These are phyloP conservation scores for Apoderus coryli DNA, from an alignment of 2,888 invertebrate genomes.

Conservation along the genomic window DNA sequence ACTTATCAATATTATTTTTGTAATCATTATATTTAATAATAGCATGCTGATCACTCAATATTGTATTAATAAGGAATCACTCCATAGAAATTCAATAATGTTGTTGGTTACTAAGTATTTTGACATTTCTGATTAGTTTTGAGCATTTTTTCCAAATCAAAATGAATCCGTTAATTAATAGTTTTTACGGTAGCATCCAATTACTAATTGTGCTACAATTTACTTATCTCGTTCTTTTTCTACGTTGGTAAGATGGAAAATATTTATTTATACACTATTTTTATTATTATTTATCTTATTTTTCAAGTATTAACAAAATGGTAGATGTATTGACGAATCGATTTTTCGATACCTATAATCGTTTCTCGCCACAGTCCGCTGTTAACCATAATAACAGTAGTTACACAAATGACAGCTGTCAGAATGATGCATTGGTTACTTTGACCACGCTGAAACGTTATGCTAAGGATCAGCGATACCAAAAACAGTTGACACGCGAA, in stretches of 20 bases:
- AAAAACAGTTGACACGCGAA: slow-evolving; percentile 23
- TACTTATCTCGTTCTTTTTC: slow-evolving; percentile 25
- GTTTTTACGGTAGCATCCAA: slow-evolving; percentile 25
- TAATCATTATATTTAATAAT: background rate
- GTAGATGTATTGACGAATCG: slow-evolving; percentile 40
- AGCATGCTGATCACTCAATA: background rate
- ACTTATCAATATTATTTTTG: slow-evolving; percentile 2
- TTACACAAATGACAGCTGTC: too few relatives aligned
- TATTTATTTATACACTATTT: background rate
- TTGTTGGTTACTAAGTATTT: too few relatives aligned
- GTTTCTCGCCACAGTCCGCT: slow-evolving; percentile 31
- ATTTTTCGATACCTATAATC: slow-evolving; percentile 38
- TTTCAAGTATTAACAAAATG: slow-evolving; percentile 40
- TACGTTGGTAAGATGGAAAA: slow-evolving; percentile 24
- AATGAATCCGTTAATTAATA: too few relatives aligned
- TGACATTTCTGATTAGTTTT: too few relatives aligned
- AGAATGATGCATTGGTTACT: slow-evolving; percentile 27
- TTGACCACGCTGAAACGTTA: slow-evolving; percentile 27
- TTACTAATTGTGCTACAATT: slow-evolving; percentile 24
- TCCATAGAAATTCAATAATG: slow-evolving; percentile 11
- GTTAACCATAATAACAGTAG: too few relatives aligned
- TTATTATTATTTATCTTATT: slow-evolving; percentile 1
- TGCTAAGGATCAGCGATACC: slow-evolving; percentile 25
- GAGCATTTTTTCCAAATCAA: too few relatives aligned
- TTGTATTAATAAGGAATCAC: background rate